phyloP scores from a whole-genome alignment of 2,888 invertebrate genomes.

The Limnephilus rhombicus region DNA sequence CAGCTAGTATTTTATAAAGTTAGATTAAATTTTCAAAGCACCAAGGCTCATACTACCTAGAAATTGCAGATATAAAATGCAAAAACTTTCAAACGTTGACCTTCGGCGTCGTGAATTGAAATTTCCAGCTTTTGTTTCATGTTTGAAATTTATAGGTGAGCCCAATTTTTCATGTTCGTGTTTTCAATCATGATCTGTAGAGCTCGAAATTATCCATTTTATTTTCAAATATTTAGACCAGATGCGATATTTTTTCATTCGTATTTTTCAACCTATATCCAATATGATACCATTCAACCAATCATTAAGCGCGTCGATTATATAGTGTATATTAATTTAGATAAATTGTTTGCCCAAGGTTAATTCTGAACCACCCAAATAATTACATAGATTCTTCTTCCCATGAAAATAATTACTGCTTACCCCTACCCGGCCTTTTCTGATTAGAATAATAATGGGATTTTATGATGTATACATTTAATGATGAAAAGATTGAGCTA shows the following conservation, averaged over 20 bases:
- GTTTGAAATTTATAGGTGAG: not conserved
- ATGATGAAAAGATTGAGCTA: conserved; percentile 54
- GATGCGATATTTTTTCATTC: not conserved
- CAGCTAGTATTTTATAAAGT: no score
- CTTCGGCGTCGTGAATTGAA: not conserved
- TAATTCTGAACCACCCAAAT: not conserved
- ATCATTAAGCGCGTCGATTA: no score
- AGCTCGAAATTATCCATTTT: not conserved
- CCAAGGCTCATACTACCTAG: no score
- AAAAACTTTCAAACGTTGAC: not conserved
- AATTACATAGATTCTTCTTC: conserved; percentile 35
- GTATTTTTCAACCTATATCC: no score
- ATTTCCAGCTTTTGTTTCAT: not conserved
- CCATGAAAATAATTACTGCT: conserved; percentile 61
- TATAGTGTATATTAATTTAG: no score
- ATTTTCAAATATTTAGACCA: not conserved
- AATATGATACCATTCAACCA: no score
- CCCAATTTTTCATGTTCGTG: not conserved
- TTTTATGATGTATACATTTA: conserved; percentile 50
- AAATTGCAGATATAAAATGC: no score
- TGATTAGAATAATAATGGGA: conserved; percentile 60
- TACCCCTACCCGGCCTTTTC: not conserved
- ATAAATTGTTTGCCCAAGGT: not conserved
- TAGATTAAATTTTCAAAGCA: no score
- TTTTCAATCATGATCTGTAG: not conserved